Percentiles rank a stretch among this genome's conserved stretches.
Conservation (phyloP, 1,140 invertebrate species). For the Tribolium madens region DNA sequence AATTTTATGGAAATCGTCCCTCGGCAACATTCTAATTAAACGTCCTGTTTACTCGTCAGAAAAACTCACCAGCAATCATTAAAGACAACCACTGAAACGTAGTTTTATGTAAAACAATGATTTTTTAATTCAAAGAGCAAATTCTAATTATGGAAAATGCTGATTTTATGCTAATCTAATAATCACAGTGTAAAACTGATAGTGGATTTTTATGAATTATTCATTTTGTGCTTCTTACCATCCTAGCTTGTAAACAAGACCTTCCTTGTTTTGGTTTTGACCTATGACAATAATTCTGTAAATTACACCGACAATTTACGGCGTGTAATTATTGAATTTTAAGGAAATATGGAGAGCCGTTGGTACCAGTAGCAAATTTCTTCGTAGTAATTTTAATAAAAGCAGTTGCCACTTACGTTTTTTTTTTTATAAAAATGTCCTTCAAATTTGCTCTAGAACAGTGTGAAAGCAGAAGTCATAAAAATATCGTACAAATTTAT, state of each 20-base stretch:
- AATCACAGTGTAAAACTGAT: constrained; percentile 19
- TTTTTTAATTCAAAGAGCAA: not conserved
- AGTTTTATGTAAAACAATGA: not conserved
- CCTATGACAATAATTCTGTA: not conserved
- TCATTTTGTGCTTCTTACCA: constrained; percentile 3
- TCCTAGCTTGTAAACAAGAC: not conserved
- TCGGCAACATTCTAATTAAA: not conserved
- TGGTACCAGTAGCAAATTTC: too few relatives aligned
- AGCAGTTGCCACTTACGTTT: too few relatives aligned
- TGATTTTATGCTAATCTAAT: constrained; percentile 21
- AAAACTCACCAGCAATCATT: too few relatives aligned
- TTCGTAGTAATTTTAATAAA: too few relatives aligned
- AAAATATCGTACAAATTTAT: too few relatives aligned
- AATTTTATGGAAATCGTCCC: too few relatives aligned
- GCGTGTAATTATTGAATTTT: too few relatives aligned
- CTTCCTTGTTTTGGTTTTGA: constrained; percentile 9
- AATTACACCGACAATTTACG: not conserved
- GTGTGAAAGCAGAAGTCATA: too few relatives aligned
- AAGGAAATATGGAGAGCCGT: too few relatives aligned
- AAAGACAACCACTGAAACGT: not conserved
- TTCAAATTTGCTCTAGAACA: too few relatives aligned
- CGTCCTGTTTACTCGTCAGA: not conserved
- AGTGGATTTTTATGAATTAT: constrained; percentile 15
- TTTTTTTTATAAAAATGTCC: too few relatives aligned
- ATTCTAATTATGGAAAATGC: not conserved